Base-by-base conservation (phyloP, 2,888 invertebrate species). In the Andrena flavipes region DNA sequence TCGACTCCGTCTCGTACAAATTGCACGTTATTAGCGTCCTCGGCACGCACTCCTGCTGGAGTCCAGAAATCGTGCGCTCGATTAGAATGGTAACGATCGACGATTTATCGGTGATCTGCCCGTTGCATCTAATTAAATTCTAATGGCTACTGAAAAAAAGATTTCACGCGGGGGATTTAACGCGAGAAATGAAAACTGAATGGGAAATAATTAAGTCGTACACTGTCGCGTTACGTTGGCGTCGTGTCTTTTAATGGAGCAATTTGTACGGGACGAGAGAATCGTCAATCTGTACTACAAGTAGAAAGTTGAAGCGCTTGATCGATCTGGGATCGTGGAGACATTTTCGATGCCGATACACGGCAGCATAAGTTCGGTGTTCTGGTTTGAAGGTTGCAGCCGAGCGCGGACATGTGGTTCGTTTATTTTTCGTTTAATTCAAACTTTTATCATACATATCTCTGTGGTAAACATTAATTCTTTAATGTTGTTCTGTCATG, bases 271-370 rank as follows among this genome's bases (percentile, higher is more conserved):
- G 16, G 13, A 20, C 26, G 68, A 30, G 64, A 65, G 69, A 71
- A 70, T 26, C 42, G 16, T n/a, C 48, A 59, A 79, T 70, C 30
- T 70, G 56, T 75, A 35, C 26, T 48, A 59, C 35, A 49, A 56
- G 63, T 71, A 80, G 71, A 80, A 80, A 80, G 80, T 76, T 23
- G 63, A 64, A 49, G 7, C 23, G 63, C n/a, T 5, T n/a, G 35
- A 26, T n/a, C 62, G 69, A 62, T 42, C 26, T 35, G 23, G 2
- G 65, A 62, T 54, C 42, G 49, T 30, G 62, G 30, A 6, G 33
- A 73, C 29, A 16, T n/a, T 35, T 13, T 30, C 54, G 20, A 10
- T 54, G 8, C 8, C 20, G 54, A 10, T 54, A 42, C 16, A 42
- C 16, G 42, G 16, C 16, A 42, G 42, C 42, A 16, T 16, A 16